Evolutionary conservation across 2,113 vertebrate species (phyloP).

Genomic region (Clarias gariepinus): DNA sequence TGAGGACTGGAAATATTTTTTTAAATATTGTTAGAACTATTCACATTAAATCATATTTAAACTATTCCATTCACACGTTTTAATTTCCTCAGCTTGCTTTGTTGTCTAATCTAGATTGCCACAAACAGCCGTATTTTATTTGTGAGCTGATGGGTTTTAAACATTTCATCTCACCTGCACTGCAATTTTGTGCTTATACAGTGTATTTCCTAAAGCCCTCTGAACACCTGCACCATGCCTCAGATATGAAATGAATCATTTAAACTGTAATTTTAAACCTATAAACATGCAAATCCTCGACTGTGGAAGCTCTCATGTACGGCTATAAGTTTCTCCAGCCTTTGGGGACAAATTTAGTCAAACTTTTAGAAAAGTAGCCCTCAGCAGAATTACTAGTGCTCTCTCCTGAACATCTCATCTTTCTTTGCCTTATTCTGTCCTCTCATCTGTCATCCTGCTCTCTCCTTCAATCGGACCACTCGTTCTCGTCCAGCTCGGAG

Average conservation of each 20-base stretch:
- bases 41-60: background rate
- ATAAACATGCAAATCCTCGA: constrained; percentile 8
- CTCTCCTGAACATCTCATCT: constrained; percentile 9
- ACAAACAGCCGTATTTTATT: background rate
- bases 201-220: background rate
- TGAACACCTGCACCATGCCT: background rate
- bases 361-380: constrained; percentile 21
- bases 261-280: background rate
- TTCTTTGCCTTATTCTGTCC: background rate
- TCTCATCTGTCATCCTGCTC: background rate
- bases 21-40: background rate
- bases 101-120: background rate
- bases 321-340: background rate
- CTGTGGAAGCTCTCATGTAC: background rate
- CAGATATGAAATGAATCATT: background rate
- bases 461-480: constrained; percentile 84
- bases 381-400: constrained; percentile 32
- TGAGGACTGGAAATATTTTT: background rate
- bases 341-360: background rate
- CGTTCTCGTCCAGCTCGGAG: constrained; percentile 90
- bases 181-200: background rate
- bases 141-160: background rate
- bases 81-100: background rate
- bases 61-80: background rate
- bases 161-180: background rate